phyloP scores from a whole-genome alignment of 2,797 vertebrate genomes.

The Lateolabrax maculatus region DNA sequence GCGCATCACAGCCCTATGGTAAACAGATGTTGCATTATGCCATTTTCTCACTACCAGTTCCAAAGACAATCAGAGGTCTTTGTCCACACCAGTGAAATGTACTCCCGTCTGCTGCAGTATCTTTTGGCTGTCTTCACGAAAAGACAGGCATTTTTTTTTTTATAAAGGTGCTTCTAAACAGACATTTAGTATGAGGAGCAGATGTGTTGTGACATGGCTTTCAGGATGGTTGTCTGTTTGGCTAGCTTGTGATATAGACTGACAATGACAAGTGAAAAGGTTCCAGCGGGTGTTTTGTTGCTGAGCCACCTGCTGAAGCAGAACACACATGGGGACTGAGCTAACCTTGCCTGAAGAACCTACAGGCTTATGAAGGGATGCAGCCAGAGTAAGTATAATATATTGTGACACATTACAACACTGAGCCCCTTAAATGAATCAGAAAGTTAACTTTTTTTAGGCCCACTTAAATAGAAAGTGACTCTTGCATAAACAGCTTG shows the following conservation, averaged over 20 bases:
- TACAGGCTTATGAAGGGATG: conserved; percentile 39
- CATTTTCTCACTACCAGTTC: conserved; percentile 21
- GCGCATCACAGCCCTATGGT: background rate
- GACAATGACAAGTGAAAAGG: conserved; percentile 77
- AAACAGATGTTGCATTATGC: conserved; percentile 16
- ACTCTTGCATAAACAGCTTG: background rate
- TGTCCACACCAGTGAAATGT: conserved; percentile 12
- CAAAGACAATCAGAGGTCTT: conserved; percentile 29
- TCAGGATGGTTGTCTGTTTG: conserved; percentile 69
- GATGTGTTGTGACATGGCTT: conserved; percentile 72
- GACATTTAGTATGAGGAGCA: conserved; percentile 67
- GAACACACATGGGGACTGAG: conserved; percentile 41
- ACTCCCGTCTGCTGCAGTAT: conserved; percentile 2
- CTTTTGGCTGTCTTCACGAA: conserved; percentile 56
- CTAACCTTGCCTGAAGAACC: conserved; percentile 73
- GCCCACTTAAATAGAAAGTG: background rate
- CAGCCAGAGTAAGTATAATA: conserved; percentile 35
- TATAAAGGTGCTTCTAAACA: conserved; percentile 52
- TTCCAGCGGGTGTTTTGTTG: conserved; percentile 72
- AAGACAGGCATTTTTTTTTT: conserved; percentile 38
- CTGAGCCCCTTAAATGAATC: conserved; percentile 20
- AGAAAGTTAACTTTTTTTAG: conserved; percentile 29
- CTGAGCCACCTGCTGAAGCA: conserved; percentile 65
- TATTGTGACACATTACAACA: conserved; percentile 50
- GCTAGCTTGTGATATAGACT: conserved; percentile 69